These are phyloP conservation scores for Pentamera pediparva DNA, from an alignment of 53 echinoderm and acorn worm genomes.

Conservation along the genomic window DNA sequence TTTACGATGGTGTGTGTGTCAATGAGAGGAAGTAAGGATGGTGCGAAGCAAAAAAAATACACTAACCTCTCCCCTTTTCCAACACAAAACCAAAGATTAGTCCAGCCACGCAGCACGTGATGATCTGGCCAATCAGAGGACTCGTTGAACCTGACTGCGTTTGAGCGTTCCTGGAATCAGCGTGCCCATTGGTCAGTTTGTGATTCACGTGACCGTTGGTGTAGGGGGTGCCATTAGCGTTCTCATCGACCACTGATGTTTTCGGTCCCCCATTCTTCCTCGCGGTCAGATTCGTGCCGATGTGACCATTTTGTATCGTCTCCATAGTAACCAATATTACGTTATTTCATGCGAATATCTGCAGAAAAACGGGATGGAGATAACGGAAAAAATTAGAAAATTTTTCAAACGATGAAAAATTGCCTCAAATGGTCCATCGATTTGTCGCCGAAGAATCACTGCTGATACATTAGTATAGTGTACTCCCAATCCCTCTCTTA, in stretches of 20 bases:
- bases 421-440: no score
- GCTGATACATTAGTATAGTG: no score
- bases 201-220: background rate
- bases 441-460: no score
- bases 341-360: no score
- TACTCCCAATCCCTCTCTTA: no score
- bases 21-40: no score
- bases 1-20: no score
- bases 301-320: background rate
- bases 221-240: background rate
- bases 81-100: constrained; percentile 69
- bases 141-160: background rate
- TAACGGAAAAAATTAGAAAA: no score
- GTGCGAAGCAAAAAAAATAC: background rate
- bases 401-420: no score
- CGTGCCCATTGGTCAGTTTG: background rate
- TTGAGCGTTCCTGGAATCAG: background rate
- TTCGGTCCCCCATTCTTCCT: background rate
- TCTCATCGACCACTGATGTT: background rate
- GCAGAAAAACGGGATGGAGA: no score
- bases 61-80: constrained; percentile 95
- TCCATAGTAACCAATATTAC: constrained; percentile 3
- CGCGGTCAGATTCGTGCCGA: constrained; percentile 3
- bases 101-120: constrained; percentile 54
- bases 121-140: background rate